phyloP scores from a whole-genome alignment of 2,113 vertebrate species.

The Hydropotes inermis region DNA sequence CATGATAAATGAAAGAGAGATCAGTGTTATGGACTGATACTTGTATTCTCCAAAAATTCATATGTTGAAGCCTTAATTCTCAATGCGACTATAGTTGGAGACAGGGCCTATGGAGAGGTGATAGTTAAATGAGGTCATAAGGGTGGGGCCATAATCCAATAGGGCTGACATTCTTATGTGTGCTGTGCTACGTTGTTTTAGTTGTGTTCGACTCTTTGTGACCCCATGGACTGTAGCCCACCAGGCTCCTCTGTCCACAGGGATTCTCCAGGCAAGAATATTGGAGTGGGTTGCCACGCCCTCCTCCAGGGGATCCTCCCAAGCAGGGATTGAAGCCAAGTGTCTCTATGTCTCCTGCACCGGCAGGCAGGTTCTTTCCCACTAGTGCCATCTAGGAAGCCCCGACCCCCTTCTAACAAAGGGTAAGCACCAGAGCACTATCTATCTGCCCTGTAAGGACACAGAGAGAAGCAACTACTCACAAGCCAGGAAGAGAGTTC shows the following conservation, averaged over 20 bases:
- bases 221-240: not conserved
- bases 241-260: not conserved
- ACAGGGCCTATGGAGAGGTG: not conserved
- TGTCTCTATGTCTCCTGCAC: not conserved
- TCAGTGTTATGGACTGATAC: not conserved
- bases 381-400: not conserved
- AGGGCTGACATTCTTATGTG: not conserved
- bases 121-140: not conserved
- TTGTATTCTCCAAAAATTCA: not conserved
- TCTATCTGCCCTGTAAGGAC: not conserved
- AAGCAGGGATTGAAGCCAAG: not conserved
- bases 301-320: not conserved
- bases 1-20: not conserved
- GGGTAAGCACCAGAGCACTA: not conserved
- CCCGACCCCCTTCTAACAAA: not conserved
- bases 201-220: not conserved
- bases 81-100: not conserved
- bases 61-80: not conserved
- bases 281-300: not conserved
- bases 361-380: not conserved
- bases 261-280: not conserved
- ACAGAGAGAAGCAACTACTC: not conserved
- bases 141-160: not conserved
- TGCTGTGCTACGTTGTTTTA: not conserved
- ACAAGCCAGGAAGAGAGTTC: not conserved